Base-by-base conservation (phyloP, 2,797 vertebrate genomes). In the Sebastes flavidus region DNA sequence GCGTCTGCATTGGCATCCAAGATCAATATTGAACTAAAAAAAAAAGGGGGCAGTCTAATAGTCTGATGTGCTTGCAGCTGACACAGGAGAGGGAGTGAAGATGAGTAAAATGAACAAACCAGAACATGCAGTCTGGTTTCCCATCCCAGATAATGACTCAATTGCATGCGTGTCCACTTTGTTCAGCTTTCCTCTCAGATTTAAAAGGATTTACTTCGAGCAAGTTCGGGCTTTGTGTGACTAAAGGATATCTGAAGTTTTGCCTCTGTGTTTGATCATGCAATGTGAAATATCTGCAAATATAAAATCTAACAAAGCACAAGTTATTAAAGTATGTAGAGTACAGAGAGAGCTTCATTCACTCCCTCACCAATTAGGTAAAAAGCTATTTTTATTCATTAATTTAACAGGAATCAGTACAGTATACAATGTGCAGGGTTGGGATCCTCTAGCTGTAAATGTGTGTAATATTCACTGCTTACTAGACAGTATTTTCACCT, bases 11-110 rank as follows among this genome's bases (percentile, higher is more conserved):
- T 86, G 89, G 85, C 86, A 90, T 81, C 68, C 70, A 34, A 73
- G 83, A 94, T 95, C 91, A 86, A 93, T 93, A 88, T 55, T 72
- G 70, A 79, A 81, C 75, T 67, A 24, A 24, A 80, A 71, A 60
- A 60, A 66, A 22, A 30, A 2, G 9, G 49, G 5, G 34, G 13
- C 29, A 13, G 20, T 83, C 71, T 82, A 72, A 80, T 77, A 66
- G 86, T 72, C 30, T 84, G 71, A 80, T 70, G 82, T 49, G 54
- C 36, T 75, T 56, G 55, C 56, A 67, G 38, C 56, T 9, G 12
- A 69, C 63, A 61, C n/a, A 52, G 11, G 25, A 58, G 12, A 72
- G 27, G 62, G 70, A 81, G 65, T 29, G 29, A 74, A 49, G 49
- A 77, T 20, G 46, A 75, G 65, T 32, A 42, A 69, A 75, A 55